phyloP scores from a whole-genome alignment of 2,888 invertebrate genomes.

The Steinernema scapterisci region DNA sequence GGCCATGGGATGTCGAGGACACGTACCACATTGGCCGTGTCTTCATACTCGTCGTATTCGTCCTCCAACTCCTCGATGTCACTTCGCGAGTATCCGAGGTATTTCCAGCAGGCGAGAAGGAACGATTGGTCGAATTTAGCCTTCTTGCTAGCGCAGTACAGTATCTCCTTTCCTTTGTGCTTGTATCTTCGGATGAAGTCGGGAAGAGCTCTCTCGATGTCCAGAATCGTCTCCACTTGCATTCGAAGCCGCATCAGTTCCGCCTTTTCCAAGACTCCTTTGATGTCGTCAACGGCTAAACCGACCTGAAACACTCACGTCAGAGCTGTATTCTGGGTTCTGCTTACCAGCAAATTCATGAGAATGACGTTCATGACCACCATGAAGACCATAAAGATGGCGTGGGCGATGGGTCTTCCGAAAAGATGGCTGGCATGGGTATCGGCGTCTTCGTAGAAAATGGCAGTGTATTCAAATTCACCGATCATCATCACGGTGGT shows the following conservation, averaged over 20 bases:
- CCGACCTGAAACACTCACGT: slow-evolving; percentile 59
- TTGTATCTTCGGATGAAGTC: neutral
- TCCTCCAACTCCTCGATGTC: slow-evolving; percentile 13
- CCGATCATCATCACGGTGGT: slow-evolving; percentile 69
- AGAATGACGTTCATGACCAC: slow-evolving; percentile 68
- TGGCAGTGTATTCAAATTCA: slow-evolving; percentile 67
- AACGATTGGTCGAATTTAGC: neutral
- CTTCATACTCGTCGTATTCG: slow-evolving; percentile 8
- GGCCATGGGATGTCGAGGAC: neutral
- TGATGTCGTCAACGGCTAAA: slow-evolving; percentile 72
- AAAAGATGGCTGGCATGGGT: neutral
- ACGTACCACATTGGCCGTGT: slow-evolving; percentile 5
- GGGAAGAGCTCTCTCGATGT: slow-evolving; percentile 9
- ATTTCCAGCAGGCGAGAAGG: neutral
- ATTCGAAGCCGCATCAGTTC: slow-evolving; percentile 69
- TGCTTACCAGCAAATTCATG: slow-evolving; percentile 69
- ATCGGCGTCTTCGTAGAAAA: slow-evolving; percentile 62
- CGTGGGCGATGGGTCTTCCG: slow-evolving; percentile 65
- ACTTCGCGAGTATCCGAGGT: neutral
- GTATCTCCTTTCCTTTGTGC: neutral
- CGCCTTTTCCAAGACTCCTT: slow-evolving; percentile 71
- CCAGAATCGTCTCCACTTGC: slow-evolving; percentile 40
- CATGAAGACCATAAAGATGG: slow-evolving; percentile 68
- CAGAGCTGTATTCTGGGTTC: neutral
- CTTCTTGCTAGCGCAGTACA: neutral